phyloP scores from a whole-genome alignment of 1,140 invertebrate genomes.

The Saccostrea cuccullata region DNA sequence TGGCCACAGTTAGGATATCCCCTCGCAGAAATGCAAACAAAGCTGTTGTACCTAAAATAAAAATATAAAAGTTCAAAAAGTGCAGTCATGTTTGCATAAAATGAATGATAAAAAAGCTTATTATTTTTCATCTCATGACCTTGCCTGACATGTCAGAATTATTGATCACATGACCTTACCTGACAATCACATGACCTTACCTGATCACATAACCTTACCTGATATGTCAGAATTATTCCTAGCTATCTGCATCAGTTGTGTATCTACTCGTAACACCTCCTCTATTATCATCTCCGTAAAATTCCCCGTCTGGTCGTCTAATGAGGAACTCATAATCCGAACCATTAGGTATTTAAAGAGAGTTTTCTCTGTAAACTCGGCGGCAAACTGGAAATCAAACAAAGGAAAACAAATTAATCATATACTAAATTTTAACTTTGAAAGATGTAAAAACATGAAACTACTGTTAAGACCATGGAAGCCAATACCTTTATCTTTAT shows the following conservation, averaged over 20 bases:
- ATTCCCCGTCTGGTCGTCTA: slow-evolving; percentile 85
- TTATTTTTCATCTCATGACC: too few species aligned
- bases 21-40: slow-evolving; percentile 91
- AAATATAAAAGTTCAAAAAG: neutral
- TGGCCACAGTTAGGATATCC: slow-evolving; percentile 90
- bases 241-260: slow-evolving; percentile 87
- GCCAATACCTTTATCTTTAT: too few species aligned
- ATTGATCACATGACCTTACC: too few species aligned
- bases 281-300: slow-evolving; percentile 89
- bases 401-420: too few species aligned
- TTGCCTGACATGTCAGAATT: too few species aligned
- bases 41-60: slow-evolving; percentile 89
- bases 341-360: slow-evolving; percentile 79
- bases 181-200: too few species aligned
- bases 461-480: neutral
- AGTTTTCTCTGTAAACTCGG: slow-evolving; percentile 87
- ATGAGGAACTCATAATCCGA: slow-evolving; percentile 77
- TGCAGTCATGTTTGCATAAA: too few species aligned
- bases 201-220: slow-evolving; percentile 78
- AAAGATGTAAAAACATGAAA: too few species aligned
- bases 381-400: slow-evolving; percentile 85
- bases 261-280: slow-evolving; percentile 90
- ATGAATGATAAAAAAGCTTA: too few species aligned
- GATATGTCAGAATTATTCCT: slow-evolving; percentile 91
- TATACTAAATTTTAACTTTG: too few species aligned